Base-by-base conservation (phyloP, 53 echinoderm and acorn worm species). In the Patiria pectinifera region DNA sequence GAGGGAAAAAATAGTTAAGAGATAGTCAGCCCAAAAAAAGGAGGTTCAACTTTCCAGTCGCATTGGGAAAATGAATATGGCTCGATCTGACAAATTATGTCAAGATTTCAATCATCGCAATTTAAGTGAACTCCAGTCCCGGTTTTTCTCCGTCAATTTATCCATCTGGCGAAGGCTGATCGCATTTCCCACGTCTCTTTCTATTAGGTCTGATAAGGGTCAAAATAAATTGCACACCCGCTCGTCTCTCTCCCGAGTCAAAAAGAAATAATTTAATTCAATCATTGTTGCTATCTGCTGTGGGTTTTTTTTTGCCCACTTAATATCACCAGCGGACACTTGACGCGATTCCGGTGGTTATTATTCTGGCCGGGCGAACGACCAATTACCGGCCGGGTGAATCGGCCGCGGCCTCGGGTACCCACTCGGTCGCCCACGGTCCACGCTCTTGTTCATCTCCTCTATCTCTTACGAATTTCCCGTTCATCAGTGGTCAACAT, bases 331-430 rank as follows among this genome's bases (percentile, higher is more conserved):
- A 69, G 69, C 69, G 69, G 24, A n/a, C 74, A 74, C 74, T 74
- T 70, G 70, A 74, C 74, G 74, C 24, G 74, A 74, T 74, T 24
- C 74, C 74, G 24, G 74, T 74, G 22, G 74, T 74, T 74, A 74
- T 74, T 74, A 3, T 74, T 74, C 74, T n/a, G 9, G 74, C 74
- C 22, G 15, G 74, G 74, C 22, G 10, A 18, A 23, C n/a, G 24
- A 74, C 16, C 69, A 74, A 22, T 74, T 74, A 74, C 74, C 22
- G 74, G 74, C 69, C 16, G 24, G 74, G 14, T 3, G 19, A 66
- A 74, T 74, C 74, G 24, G 74, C 16, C 74, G 24, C 6, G 6
- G 74, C 66, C 66, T 66, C 66, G 66, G 66, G 66, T 66, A 15
- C 3, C 15, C 66, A 66, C 66, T 3, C 15, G 19, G 66, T 14